Evolutionary conservation across 2,797 vertebrate species (phyloP), one percentile per base, ranked within the genome.

Genomic region (Serranus cabrilla): DNA sequence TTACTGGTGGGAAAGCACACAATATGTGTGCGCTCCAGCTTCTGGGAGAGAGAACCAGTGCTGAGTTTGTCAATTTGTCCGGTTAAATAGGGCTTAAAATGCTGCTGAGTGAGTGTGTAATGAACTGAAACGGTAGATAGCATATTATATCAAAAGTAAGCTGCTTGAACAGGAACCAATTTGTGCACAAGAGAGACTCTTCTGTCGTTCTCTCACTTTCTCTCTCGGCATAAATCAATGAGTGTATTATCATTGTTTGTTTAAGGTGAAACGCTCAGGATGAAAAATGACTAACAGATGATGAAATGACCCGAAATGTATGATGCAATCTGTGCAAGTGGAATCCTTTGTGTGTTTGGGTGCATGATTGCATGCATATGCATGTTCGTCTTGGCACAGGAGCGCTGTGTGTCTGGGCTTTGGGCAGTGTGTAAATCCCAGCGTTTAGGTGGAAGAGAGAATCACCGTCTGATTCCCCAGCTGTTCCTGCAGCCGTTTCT

Each of bases 271-370:
- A 73, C 43, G 59, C 76, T 78, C 39, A 17, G 37, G 68, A 77
- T 71, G 59, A 85, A 82, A 80, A 81, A 84, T 84, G 67, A 80
- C 61, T 66, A 88, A 77, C 81, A 86, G 84, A 89, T 92, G 92
- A 93, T 92, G 91, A 91, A 92, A 94, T 83, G 51, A 90, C 73
- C 81, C 88, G 87, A 87, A 92, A 91, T 76, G 68, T 74, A 80
- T 90, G 83, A 88, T 84, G 87, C 85, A 92, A 91, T 87, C 81
- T 87, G 84, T 86, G 82, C 69, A 70, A 82, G 71, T 54, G 72
- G 76, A 69, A 66, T 81, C 74, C 76, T 89, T 75, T 92, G 85
- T 88, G 81, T 82, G 72, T 69, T 34, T 74, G 62, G 18, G 74
- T 61, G 83, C 55, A 67, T 84, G 83, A 86, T 80, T 85, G 71